Base-by-base conservation (phyloP, 2,888 invertebrate species). In the Nymphalis polychloros region DNA sequence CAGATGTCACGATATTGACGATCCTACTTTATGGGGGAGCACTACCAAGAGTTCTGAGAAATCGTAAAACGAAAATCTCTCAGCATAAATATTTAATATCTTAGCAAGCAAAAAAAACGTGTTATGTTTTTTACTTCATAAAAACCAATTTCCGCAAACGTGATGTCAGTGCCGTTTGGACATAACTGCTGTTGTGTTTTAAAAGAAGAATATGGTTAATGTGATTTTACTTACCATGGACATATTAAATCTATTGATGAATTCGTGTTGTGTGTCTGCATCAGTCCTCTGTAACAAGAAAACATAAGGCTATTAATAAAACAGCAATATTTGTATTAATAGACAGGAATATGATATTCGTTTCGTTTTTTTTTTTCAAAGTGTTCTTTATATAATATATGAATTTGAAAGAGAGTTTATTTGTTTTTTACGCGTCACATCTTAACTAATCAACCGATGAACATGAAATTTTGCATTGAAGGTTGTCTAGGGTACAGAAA, bases 1-100 rank as follows among this genome's bases (percentile, higher is more conserved):
- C 90, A 90, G 91, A 88, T 90, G 91, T 86, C 79, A 84, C 81
- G 87, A 86, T 89, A 90, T 90, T 87, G 87, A 80, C 80, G 81
- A 78, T 81, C 83, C 84, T 86, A 86, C 86, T 90, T 90, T 90
- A 90, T 87, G 86, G 79, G 57, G 81, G 77, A 79, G 76, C 78
- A 79, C 80, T 81, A 80, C 81, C 78, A 48, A 47, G 62, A 62
- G 50, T 71, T 64, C 65, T 16, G 64, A 62, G 57, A 64, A 64
- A 52, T 71, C 67, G 69, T 71, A 67, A 71, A 71, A 64, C 67
- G 67, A 59, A 52, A 59, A 62, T 55, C 59, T 59, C 66, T 57
- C 60, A 53, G 48, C 23, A 62, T 63, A 59, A 68, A 68, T 57
- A 68, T 65, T 70, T 61, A 62, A 68, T 53, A 70, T 68, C 61